Conservation (phyloP, 1,140 invertebrate genomes). For the Eciton burchellii region DNA sequence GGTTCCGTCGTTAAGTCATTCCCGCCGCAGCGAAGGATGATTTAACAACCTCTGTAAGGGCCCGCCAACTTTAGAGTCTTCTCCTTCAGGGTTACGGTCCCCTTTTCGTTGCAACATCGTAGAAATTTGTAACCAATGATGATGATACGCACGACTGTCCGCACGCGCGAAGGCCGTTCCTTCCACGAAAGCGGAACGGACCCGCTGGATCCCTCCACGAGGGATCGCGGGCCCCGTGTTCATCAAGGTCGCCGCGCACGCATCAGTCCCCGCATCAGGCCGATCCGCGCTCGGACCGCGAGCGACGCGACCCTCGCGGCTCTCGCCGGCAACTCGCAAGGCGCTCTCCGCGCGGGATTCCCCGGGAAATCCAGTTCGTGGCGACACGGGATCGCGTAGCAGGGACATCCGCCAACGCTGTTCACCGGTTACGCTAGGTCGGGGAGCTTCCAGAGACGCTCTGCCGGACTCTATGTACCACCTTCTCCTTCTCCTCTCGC, state of each 20-base stretch:
- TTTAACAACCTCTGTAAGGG: constrained; percentile 30
- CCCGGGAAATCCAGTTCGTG: neutral
- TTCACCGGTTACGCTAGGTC: constrained; percentile 77
- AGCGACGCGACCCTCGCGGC: no score
- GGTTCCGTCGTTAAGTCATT: neutral
- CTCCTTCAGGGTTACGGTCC: constrained; percentile 9
- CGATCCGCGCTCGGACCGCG: no score
- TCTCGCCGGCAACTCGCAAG: no score
- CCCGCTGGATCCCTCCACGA: neutral
- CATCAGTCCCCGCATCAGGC: no score
- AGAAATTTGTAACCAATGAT: constrained; percentile 34
- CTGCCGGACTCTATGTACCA: neutral
- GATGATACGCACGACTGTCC: constrained; percentile 32
- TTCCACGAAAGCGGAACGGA: constrained; percentile 51
- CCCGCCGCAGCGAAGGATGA: constrained; percentile 10
- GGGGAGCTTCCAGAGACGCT: constrained; percentile 72
- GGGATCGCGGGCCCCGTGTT: constrained; percentile 28
- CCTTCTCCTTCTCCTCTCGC: no score
- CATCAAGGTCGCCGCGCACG: constrained; percentile 23
- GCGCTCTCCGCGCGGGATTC: constrained; percentile 36
- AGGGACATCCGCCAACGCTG: constrained; percentile 1
- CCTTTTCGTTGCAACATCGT: constrained; percentile 38
- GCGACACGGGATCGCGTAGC: constrained; percentile 5
- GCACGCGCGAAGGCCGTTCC: constrained; percentile 39
- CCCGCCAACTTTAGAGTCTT: constrained; percentile 36